phyloP scores from a whole-genome alignment of 2,113 vertebrate species.

The Oncorhynchus clarkii region DNA sequence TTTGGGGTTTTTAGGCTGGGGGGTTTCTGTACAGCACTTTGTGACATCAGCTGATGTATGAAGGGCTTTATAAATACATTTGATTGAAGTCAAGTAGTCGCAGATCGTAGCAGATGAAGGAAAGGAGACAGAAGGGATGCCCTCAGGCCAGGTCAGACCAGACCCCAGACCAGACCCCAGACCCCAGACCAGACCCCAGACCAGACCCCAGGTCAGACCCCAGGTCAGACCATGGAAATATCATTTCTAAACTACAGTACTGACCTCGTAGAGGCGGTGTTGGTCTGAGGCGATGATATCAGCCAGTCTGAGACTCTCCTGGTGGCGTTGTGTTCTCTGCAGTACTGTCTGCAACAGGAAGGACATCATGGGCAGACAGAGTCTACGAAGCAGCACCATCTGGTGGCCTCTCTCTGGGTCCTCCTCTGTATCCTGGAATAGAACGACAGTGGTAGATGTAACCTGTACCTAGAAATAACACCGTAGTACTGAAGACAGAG shows the following conservation, averaged over 20 bases:
- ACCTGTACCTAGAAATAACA: too few species aligned
- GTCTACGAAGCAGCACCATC: slow-evolving; percentile 82
- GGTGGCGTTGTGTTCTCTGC: slow-evolving; percentile 86
- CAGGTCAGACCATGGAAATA: too few species aligned
- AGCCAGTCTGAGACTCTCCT: slow-evolving; percentile 89
- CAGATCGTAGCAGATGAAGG: neutral
- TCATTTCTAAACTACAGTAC: too few species aligned
- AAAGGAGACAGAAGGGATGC: neutral
- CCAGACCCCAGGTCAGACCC: too few species aligned
- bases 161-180: too few species aligned
- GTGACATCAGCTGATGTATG: too few species aligned
- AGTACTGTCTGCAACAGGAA: slow-evolving; percentile 90
- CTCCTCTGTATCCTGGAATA: slow-evolving; percentile 80
- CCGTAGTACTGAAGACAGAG: too few species aligned
- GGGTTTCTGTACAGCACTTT: too few species aligned
- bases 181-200: too few species aligned
- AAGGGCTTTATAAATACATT: too few species aligned
- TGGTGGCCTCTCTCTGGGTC: slow-evolving; percentile 87
- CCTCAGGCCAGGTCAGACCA: too few species aligned
- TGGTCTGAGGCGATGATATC: slow-evolving; percentile 90
- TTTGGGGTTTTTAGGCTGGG: too few species aligned
- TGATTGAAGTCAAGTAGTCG: neutral
- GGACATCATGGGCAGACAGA: slow-evolving; percentile 89
- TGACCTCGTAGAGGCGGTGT: slow-evolving; percentile 86
- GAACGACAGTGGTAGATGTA: neutral